phyloP scores from a whole-genome alignment of 2,797 vertebrate species.

The Sebastiscus albofasciatus region DNA sequence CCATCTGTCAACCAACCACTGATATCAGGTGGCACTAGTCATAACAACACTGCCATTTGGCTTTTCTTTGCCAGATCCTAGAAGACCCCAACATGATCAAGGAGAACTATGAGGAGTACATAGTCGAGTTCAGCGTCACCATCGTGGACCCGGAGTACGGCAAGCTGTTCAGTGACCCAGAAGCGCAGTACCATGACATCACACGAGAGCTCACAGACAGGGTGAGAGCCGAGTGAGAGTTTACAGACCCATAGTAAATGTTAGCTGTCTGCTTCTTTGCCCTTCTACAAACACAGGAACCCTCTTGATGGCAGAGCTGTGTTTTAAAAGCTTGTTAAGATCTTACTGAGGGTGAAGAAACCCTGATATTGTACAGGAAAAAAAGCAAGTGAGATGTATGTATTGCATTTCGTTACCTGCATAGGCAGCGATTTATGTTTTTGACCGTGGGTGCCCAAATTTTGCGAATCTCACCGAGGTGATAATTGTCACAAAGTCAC shows the following conservation, averaged over 20 bases:
- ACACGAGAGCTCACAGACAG: constrained; percentile 83
- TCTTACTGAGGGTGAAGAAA: not conserved
- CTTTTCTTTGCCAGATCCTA: constrained; percentile 65
- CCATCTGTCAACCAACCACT: too few species aligned
- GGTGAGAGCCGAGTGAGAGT: constrained; percentile 70
- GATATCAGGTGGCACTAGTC: too few species aligned
- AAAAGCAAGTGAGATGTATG: not conserved
- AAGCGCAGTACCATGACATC: constrained; percentile 77
- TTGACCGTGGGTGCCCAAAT: too few species aligned
- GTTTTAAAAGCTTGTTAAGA: not conserved
- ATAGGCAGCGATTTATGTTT: fast-evolving
- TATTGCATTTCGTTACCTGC: not conserved
- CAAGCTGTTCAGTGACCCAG: constrained; percentile 80
- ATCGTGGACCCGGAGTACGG: constrained; percentile 85
- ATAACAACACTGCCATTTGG: not conserved
- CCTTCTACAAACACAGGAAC: not conserved
- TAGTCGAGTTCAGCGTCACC: constrained; percentile 90
- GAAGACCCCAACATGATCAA: constrained; percentile 77
- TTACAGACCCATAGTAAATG: not conserved
- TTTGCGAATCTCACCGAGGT: too few species aligned
- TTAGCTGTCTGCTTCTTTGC: not conserved
- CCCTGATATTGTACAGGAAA: not conserved
- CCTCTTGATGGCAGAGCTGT: not conserved
- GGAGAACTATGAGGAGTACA: constrained; percentile 82
- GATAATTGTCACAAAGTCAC: too few species aligned